Base-by-base conservation (phyloP, 2,113 vertebrate species). In the Physeter macrocephalus region DNA sequence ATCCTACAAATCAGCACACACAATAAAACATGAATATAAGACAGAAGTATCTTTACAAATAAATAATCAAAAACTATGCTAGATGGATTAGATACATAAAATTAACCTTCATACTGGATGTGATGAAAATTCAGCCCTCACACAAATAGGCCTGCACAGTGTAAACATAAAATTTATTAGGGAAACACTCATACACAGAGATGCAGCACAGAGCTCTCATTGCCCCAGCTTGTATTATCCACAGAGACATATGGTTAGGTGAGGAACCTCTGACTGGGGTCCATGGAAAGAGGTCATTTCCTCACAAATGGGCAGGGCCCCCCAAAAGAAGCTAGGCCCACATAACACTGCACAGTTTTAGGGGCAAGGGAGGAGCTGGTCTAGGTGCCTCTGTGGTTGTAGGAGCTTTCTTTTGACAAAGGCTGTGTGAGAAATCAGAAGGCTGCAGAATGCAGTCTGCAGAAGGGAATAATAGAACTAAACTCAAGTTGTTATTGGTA, bases 381-480 rank as follows among this genome's bases (percentile, higher is more conserved):
- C 1, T 71, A 25, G 0, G 10, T 41, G 0, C 0, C 39, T 59
- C 2, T 14, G 17, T 57, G 36, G 29, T 14, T 14, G 4, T 43
- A 74, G 29, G 43, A 46, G 21, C 5, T 66, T 71, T 23, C 64
- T 14, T 11, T 78, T 69, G 14, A 57, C 34, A 90, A 9, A 59
- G 43, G 2, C 3, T 93, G 77, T 8, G 11, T 29, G 41, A 87
- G 36, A 83, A 81, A 64, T 54, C 23, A 8, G 11, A 54, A 57
- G 39, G 1, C 29, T 54, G 14, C 8, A 25, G 54, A 87, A 69
- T 59, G 31, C 34, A 77, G 0, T 61, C 69, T 71, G 5, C 20
- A 74, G n/a, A 83, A 87, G 8, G 2, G 10, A 93, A 72, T 11
- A 15, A 31, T 75, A 66, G 25, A 88, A 4, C 3, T 75, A 39